A percentile compares a stretch with the other conserved stretches of the same genome.
Evolutionary conservation across 2,888 invertebrate genomes (phyloP).

Genomic region (Nomada hirtipes): DNA sequence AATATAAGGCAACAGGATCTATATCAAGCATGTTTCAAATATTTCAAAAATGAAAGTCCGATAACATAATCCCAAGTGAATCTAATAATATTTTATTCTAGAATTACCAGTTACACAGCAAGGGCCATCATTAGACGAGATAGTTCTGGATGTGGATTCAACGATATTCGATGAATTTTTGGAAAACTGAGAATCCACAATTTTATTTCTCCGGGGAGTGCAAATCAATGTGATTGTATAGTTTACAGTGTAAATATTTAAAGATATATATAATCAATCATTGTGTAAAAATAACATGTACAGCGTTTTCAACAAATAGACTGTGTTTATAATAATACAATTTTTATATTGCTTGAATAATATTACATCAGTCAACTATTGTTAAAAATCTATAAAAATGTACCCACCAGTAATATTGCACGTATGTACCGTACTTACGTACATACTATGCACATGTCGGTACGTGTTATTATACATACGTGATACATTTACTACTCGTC

Average conservation of each 20-base stretch:
- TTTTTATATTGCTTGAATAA: background rate
- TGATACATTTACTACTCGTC: too few species aligned
- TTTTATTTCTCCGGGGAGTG: background rate
- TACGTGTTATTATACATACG: background rate
- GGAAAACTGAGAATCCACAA: slow-evolving; percentile 80
- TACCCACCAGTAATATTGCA: background rate
- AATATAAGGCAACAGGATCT: slow-evolving; percentile 87
- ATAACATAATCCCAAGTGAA: background rate
- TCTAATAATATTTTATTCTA: slow-evolving; percentile 57
- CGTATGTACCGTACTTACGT: background rate
- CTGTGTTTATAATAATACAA: slow-evolving; percentile 7
- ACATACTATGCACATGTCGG: background rate
- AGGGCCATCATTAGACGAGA: slow-evolving; percentile 87
- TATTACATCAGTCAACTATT: background rate
- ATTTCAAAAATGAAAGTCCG: background rate
- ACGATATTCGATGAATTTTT: slow-evolving; percentile 88
- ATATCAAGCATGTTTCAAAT: slow-evolving; percentile 85
- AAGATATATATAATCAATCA: slow-evolving; percentile 12
- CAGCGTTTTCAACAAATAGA: slow-evolving; percentile 21
- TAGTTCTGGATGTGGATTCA: slow-evolving; percentile 87
- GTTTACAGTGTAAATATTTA: slow-evolving; percentile 9
- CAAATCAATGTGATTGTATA: too few species aligned
- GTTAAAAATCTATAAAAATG: background rate
- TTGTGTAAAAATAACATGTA: slow-evolving; percentile 26
- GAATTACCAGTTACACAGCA: slow-evolving; percentile 75